Base-by-base conservation (phyloP, 2,888 invertebrate species). In the Drosophila suboccidentalis region DNA sequence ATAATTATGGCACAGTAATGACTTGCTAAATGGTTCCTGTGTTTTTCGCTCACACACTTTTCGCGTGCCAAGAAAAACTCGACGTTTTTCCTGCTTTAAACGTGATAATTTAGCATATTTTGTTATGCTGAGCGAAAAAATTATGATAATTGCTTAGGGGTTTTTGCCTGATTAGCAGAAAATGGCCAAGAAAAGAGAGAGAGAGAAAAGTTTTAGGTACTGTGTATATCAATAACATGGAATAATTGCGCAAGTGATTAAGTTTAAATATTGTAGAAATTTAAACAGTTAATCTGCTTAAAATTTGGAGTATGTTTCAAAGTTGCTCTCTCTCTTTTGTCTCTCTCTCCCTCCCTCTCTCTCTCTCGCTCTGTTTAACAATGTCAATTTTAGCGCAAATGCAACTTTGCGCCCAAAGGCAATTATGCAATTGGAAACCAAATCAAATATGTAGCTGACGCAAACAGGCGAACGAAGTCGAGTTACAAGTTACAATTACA, bases 371-470 rank as follows among this genome's bases (percentile, higher is more conserved):
- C n/a, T 46, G 15, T 10, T 26, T 6, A 36, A 50, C 19, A 44
- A 44, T 11, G 41, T 54, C 15, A 54, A 59, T 62, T 38, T 61
- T 15, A 43, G 26, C 13, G 47, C 11, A 36, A 61, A 41, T 39
- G 71, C 41, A 49, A 54, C 19, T 36, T 43, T 43, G 36, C 9
- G 55, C 62, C 66, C 66, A 64, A 49, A 50, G 66, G 66, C 76
- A 81, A 84, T 78, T 81, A 81, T 82, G 66, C 70, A 78, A 78
- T 68, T 70, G 54, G 47, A 69, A 84, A 47, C 62, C 54, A 64
- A 83, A 75, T 81, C 87, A 84, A 87, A 87, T 75, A 81, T 78
- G 77, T 71, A 71, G 53, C 76, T 44, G 64, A 44, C 13, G 62
- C 67, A 79, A 75, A 79, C 69, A 75, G 47, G 47, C 80, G 71